Conservation (phyloP, 2,888 invertebrate species). For the Mesochorus sp. region DNA sequence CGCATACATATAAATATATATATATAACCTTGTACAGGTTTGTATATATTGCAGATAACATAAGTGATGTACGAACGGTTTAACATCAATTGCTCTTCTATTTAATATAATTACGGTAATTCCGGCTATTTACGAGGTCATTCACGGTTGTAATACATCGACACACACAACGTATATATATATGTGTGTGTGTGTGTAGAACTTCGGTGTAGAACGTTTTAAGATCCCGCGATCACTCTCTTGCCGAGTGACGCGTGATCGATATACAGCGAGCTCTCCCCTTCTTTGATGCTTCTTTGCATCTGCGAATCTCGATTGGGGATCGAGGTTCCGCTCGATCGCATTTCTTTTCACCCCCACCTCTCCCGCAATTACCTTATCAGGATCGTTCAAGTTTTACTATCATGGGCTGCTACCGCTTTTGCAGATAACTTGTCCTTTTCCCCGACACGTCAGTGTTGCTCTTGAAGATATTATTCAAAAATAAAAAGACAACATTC, state of each 20-base stretch:
- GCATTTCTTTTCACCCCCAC: not conserved
- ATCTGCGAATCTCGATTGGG: constrained; percentile 43
- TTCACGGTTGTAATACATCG: constrained; percentile 56
- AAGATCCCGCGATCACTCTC: constrained; percentile 13
- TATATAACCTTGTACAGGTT: not conserved
- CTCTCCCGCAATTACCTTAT: constrained; percentile 67
- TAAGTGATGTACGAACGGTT: constrained; percentile 45
- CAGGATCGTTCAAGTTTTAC: constrained; percentile 61
- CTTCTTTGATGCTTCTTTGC: constrained; percentile 18
- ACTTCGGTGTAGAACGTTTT: not conserved
- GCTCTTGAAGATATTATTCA: not conserved
- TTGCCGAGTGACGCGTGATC: constrained; percentile 29
- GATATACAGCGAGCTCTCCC: constrained; percentile 15
- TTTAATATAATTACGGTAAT: constrained; percentile 71
- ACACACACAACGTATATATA: not conserved
- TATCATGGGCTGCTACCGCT: constrained; percentile 58
- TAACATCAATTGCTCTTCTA: constrained; percentile 65
- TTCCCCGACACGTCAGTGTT: too few species aligned
- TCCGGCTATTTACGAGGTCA: constrained; percentile 68
- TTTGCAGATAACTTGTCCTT: constrained; percentile 36
- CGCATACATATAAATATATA: too few species aligned
- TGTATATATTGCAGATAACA: constrained; percentile 1
- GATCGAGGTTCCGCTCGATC: constrained; percentile 6
- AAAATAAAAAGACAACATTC: not conserved
- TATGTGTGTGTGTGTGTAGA: not conserved